phyloP scores from a whole-genome alignment of 1,140 invertebrate species.

The Zaprionus kolodkinae region DNA sequence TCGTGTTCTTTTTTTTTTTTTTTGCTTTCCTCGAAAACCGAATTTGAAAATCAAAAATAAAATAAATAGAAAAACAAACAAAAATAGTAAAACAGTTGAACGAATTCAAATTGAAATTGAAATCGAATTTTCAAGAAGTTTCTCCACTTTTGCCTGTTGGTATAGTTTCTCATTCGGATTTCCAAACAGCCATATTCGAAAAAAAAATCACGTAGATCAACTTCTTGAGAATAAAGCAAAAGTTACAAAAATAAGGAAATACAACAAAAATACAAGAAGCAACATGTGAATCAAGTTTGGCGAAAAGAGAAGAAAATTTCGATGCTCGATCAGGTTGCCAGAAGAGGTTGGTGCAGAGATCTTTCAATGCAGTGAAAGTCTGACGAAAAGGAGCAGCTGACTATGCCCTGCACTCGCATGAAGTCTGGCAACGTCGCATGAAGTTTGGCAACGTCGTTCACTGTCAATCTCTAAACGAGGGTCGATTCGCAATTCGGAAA shows the following conservation, averaged over 20 bases:
- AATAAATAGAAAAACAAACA: slow-evolving; percentile 40
- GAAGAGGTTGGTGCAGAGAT: background rate
- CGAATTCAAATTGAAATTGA: slow-evolving; percentile 37
- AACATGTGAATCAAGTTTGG: slow-evolving; percentile 23
- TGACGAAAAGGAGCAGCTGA: slow-evolving; percentile 5
- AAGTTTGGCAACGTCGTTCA: slow-evolving; percentile 21
- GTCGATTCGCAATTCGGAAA: slow-evolving; percentile 13
- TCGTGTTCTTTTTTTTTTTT: slow-evolving; percentile 66
- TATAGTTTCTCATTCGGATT: background rate
- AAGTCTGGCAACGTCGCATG: slow-evolving; percentile 39
- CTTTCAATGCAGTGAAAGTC: background rate
- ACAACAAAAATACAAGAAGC: slow-evolving; percentile 52
- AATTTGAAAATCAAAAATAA: slow-evolving; percentile 32
- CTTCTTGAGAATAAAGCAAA: slow-evolving; percentile 90
- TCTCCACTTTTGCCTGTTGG: slow-evolving; percentile 65
- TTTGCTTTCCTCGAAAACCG: slow-evolving; percentile 1
- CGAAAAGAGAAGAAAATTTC: slow-evolving; percentile 1
- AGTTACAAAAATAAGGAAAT: slow-evolving; percentile 54
- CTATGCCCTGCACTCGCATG: background rate
- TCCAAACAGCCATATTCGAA: slow-evolving; percentile 88
- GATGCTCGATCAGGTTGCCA: slow-evolving; percentile 14
- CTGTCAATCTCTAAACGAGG: slow-evolving; percentile 19
- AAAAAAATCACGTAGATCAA: slow-evolving; percentile 94
- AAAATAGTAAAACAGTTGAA: slow-evolving; percentile 13
- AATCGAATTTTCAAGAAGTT: slow-evolving; percentile 81